Evolutionary conservation across 1,140 invertebrate genomes (phyloP).

Genomic region (Leptinotarsa defecta): DNA sequence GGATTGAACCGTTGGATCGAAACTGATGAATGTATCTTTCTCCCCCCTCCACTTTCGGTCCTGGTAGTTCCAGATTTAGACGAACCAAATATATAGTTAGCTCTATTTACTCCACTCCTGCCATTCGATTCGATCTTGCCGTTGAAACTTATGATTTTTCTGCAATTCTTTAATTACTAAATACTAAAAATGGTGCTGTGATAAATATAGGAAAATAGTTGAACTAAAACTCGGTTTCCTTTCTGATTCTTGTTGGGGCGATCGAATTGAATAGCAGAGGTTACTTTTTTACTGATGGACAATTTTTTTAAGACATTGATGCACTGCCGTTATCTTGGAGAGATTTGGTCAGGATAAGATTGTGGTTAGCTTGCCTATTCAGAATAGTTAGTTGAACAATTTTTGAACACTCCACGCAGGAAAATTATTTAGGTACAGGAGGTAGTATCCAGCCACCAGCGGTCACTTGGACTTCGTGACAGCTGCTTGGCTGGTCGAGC

Average conservation of each 20-base stretch:
- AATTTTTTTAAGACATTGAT: conserved; percentile 11
- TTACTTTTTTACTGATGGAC: neutral
- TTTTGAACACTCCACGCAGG: too few relatives aligned
- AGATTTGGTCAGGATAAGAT: neutral
- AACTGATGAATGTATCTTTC: too few relatives aligned
- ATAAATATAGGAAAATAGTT: conserved; percentile 26
- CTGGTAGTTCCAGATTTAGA: too few relatives aligned
- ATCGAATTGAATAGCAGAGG: neutral
- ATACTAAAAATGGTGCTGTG: conserved; percentile 29
- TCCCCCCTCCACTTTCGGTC: too few relatives aligned
- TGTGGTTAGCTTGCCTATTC: too few relatives aligned
- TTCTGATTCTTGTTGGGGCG: neutral
- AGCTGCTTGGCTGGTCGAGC: too few relatives aligned
- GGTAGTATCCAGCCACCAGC: too few relatives aligned
- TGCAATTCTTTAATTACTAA: conserved; percentile 12
- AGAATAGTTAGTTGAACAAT: too few relatives aligned
- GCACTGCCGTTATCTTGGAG: conserved; percentile 12
- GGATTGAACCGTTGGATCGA: neutral
- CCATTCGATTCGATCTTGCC: neutral
- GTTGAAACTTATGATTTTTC: conserved; percentile 29
- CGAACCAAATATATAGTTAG: too few relatives aligned
- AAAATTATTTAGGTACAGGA: too few relatives aligned
- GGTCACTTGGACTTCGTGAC: too few relatives aligned
- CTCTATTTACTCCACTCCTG: neutral
- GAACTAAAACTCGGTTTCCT: conserved; percentile 10